These are phyloP conservation scores for Zelleria hepariella DNA, from an alignment of 2,888 invertebrate species.

Conservation along the genomic window DNA sequence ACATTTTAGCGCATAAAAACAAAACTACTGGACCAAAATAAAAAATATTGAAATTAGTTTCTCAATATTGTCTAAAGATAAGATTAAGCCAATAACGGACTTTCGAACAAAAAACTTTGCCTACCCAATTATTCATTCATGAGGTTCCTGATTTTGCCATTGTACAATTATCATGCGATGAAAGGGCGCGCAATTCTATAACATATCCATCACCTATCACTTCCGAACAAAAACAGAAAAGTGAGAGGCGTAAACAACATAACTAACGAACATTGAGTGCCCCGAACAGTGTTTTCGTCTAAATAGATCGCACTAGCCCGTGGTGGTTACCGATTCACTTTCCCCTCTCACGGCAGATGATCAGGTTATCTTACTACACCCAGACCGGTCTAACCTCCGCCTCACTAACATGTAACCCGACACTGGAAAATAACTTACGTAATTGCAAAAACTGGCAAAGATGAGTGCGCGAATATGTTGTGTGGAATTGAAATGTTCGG, in stretches of 20 bases:
- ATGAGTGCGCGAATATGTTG: not conserved
- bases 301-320: not conserved
- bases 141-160: too few species aligned
- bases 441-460: not conserved
- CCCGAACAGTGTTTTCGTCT: not conserved
- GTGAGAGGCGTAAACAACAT: constrained; percentile 1
- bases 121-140: too few species aligned
- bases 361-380: not conserved
- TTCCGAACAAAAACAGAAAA: not conserved
- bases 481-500: too few species aligned
- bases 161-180: too few species aligned
- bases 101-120: too few species aligned
- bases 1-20: too few species aligned
- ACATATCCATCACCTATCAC: not conserved
- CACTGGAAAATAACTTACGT: not conserved
- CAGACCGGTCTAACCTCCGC: not conserved
- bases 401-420: not conserved
- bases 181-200: too few species aligned
- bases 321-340: constrained; percentile 27
- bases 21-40: too few species aligned
- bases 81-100: too few species aligned
- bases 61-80: too few species aligned
- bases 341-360: constrained; percentile 47
- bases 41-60: too few species aligned
- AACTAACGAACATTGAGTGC: constrained; percentile 5